phyloP scores from a whole-genome alignment of 2,113 vertebrate genomes.

The Neopipo cinnamomea region DNA sequence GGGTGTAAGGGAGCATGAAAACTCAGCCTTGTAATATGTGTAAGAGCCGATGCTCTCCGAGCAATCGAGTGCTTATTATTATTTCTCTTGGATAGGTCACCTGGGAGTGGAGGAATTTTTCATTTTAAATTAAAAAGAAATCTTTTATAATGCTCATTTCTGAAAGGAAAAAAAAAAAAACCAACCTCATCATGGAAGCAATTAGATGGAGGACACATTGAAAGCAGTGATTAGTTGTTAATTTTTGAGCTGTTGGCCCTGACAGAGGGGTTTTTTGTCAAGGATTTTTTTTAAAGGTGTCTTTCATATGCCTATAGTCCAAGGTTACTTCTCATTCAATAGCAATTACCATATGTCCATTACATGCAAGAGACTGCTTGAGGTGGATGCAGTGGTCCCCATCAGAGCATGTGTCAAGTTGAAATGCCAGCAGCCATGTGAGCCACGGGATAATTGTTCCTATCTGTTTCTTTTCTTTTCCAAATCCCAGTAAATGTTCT shows the following conservation, averaged over 20 bases:
- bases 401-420: constrained; percentile 3
- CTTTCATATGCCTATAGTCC: constrained; percentile 32
- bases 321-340: constrained; percentile 54
- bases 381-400: constrained; percentile 25
- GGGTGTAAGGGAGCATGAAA: background rate
- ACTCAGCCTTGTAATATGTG: background rate
- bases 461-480: constrained; percentile 68
- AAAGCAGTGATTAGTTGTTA: constrained; percentile 50
- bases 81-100: constrained; percentile 63
- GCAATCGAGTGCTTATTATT: constrained; percentile 57
- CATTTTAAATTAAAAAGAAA: constrained; percentile 69
- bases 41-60: constrained; percentile 55
- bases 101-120: constrained; percentile 57
- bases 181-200: constrained; percentile 55
- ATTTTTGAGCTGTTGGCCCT: constrained; percentile 54
- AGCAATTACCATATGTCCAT: constrained; percentile 48
- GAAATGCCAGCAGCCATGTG: constrained; percentile 55
- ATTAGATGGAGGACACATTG: constrained; percentile 42
- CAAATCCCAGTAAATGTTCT: constrained; percentile 50
- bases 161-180: background rate
- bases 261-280: background rate
- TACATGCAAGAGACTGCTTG: constrained; percentile 23
- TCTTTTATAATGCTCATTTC: constrained; percentile 61
- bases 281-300: constrained; percentile 33
- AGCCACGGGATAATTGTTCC: constrained; percentile 40